Evolutionary conservation across 2,113 vertebrate genomes (phyloP).

Genomic region (Spea bombifrons): DNA sequence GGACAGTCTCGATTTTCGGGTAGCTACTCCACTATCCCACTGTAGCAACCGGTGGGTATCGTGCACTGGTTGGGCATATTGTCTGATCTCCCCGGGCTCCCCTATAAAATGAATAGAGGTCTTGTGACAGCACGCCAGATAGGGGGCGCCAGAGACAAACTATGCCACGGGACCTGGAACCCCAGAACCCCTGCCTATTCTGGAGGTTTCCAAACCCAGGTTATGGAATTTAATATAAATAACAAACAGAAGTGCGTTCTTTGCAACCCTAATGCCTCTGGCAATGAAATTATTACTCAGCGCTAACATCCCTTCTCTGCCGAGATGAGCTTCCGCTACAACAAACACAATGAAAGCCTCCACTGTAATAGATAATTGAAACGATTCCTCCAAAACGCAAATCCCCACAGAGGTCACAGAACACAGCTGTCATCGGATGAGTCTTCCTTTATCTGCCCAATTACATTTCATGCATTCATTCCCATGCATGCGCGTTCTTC

Average conservation of each 20-base stretch:
- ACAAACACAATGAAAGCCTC: conserved; percentile 18
- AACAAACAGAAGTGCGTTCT: conserved; percentile 50
- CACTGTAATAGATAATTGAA: conserved; percentile 6
- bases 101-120: no score
- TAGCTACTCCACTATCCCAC: no score
- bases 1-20: no score
- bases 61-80: no score
- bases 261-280: conserved; percentile 50
- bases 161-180: no score
- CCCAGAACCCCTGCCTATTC: no score
- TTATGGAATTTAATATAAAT: conserved; percentile 50
- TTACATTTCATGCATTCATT: conserved; percentile 12
- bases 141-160: no score
- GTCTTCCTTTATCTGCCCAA: conserved; percentile 2
- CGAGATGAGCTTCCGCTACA: conserved; percentile 40
- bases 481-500: neutral
- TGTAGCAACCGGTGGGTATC: no score
- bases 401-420: conserved; percentile 16
- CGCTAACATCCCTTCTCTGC: conserved; percentile 31
- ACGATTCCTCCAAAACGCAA: neutral
- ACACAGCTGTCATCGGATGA: conserved; percentile 17
- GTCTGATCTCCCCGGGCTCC: no score
- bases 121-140: no score
- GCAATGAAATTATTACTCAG: conserved; percentile 54
- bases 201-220: neutral